phyloP scores from a whole-genome alignment of 1,140 invertebrate genomes.

The Paralvinella palmiformis region DNA sequence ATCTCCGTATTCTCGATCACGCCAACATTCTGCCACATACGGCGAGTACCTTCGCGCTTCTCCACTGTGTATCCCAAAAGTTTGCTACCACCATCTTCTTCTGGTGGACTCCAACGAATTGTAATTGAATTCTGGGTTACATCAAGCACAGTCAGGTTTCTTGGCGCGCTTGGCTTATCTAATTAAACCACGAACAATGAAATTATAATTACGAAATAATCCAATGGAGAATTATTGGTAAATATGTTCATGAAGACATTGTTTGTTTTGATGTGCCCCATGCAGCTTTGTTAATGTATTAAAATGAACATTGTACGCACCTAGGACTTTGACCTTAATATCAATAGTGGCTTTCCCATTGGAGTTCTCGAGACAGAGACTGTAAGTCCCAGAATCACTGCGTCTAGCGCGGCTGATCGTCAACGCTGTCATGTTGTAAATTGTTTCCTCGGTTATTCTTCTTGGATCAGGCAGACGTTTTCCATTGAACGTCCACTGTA shows the following conservation, averaged over 20 bases:
- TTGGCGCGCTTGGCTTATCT: conserved; percentile 68
- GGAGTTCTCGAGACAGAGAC: conserved; percentile 40
- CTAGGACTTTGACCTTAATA: conserved; percentile 65
- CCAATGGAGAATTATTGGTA: too few species aligned
- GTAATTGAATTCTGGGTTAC: conserved; percentile 56
- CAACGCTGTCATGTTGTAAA: conserved; percentile 44
- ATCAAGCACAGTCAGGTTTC: conserved; percentile 53
- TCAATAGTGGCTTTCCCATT: conserved; percentile 41
- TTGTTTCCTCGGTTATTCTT: conserved; percentile 43
- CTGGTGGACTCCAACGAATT: conserved; percentile 70
- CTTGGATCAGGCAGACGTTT: conserved; percentile 38
- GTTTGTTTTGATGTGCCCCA: too few species aligned
- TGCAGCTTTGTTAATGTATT: conserved; percentile 36
- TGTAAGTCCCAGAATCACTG: conserved; percentile 43
- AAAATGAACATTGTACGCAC: conserved; percentile 36
- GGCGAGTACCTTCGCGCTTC: conserved; percentile 74
- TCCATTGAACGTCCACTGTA: conserved; percentile 43
- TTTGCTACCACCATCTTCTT: conserved; percentile 86
- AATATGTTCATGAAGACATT: too few species aligned
- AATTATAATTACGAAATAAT: too few species aligned
- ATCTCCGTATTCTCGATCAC: conserved; percentile 70
- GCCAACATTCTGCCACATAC: conserved; percentile 86
- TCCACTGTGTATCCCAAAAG: conserved; percentile 87
- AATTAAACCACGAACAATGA: too few species aligned
- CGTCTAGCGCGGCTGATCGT: conserved; percentile 39